These are phyloP conservation scores for Rissa tridactyla DNA, from an alignment of 2,113 vertebrate species.

Conservation along the genomic window DNA sequence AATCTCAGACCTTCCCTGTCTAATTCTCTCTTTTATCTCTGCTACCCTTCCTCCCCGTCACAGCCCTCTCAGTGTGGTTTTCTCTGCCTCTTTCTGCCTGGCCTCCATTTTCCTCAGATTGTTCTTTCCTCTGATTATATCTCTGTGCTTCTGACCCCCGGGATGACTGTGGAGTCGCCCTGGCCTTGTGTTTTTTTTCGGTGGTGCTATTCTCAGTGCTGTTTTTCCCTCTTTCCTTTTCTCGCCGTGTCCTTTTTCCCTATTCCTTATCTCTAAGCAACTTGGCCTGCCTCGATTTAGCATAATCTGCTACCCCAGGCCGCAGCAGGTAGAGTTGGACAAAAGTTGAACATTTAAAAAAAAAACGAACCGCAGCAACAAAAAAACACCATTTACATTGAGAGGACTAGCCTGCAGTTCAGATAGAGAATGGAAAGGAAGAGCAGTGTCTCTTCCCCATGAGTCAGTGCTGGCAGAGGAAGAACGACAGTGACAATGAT, in stretches of 20 bases:
- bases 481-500: background rate
- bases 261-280: background rate
- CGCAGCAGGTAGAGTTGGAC: background rate
- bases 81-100: background rate
- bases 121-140: background rate
- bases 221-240: background rate
- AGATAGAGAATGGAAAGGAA: background rate
- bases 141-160: background rate
- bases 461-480: background rate
- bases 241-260: background rate
- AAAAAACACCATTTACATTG: background rate
- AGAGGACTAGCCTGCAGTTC: background rate
- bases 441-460: background rate
- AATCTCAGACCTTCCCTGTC: background rate
- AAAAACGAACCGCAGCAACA: fast-evolving
- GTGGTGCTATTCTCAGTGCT: background rate
- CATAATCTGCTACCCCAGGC: background rate
- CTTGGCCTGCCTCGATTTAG: background rate
- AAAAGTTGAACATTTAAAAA: background rate
- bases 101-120: background rate
- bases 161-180: background rate
- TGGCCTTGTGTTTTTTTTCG: background rate
- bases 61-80: background rate
- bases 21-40: background rate
- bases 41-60: background rate